These are phyloP conservation scores for Heliconius hewitsoni DNA, from an alignment of 1,140 invertebrate genomes.

Conservation along the genomic window DNA sequence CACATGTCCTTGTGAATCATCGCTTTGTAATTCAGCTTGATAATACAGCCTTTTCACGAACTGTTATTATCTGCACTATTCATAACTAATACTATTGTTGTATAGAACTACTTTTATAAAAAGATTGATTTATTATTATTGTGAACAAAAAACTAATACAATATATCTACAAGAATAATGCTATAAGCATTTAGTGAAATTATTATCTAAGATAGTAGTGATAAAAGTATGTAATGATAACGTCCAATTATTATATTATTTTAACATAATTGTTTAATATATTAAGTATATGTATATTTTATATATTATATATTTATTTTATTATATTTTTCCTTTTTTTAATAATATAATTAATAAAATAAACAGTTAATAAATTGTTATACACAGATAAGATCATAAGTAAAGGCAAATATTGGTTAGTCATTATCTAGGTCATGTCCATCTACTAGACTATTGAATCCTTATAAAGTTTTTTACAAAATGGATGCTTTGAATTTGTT, in stretches of 20 bases:
- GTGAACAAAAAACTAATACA: neutral
- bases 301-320: neutral
- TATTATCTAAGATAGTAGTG: neutral
- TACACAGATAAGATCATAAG: neutral
- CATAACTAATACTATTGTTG: neutral
- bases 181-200: neutral
- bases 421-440: slow-evolving; percentile 20
- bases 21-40: slow-evolving; percentile 25
- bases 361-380: neutral
- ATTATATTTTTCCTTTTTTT: neutral
- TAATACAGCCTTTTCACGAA: slow-evolving; percentile 10
- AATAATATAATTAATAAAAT: neutral
- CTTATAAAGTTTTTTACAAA: neutral
- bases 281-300: too few species aligned
- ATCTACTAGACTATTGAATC: neutral
- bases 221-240: neutral
- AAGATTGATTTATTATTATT: neutral
- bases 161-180: neutral
- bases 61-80: neutral
- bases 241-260: neutral
- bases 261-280: too few species aligned
- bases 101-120: slow-evolving; percentile 7
- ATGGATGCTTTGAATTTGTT: too few species aligned
- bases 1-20: slow-evolving; percentile 68
- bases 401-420: neutral